phyloP scores from a whole-genome alignment of 2,797 vertebrate genomes.

The Cryptoblepharus egeriae region DNA sequence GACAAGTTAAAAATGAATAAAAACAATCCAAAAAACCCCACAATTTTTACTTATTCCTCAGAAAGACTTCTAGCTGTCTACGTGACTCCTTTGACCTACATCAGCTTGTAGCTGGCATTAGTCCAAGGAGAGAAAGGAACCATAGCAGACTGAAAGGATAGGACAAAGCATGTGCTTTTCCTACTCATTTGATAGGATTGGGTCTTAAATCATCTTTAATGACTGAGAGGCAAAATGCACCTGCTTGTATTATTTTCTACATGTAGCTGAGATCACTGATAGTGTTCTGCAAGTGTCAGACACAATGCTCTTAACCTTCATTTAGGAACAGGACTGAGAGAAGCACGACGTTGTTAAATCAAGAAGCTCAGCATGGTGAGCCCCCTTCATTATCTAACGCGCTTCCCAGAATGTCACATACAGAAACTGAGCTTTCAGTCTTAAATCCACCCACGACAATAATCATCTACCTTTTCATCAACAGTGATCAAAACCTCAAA shows the following conservation, averaged over 20 bases:
- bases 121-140: too few species aligned
- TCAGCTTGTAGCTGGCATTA: too few species aligned
- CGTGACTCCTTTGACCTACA: too few species aligned
- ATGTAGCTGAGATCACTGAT: background rate
- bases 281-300: background rate
- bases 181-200: too few species aligned
- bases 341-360: background rate
- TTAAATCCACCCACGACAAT: background rate
- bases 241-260: background rate
- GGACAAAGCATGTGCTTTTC: too few species aligned
- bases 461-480: conserved; percentile 23
- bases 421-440: conserved; percentile 6
- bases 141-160: too few species aligned
- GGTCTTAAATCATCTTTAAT: background rate
- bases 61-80: too few species aligned
- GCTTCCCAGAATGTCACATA: conserved; percentile 11
- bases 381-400: conserved; percentile 12
- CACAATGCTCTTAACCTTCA: background rate
- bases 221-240: background rate
- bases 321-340: background rate
- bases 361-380: background rate
- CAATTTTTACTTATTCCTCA: too few species aligned
- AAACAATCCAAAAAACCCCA: too few species aligned
- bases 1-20: too few species aligned
- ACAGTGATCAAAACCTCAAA: conserved; percentile 12